These are phyloP conservation scores for Malaclemys terrapin DNA, from an alignment of 2,113 vertebrate species.

Conservation along the genomic window DNA sequence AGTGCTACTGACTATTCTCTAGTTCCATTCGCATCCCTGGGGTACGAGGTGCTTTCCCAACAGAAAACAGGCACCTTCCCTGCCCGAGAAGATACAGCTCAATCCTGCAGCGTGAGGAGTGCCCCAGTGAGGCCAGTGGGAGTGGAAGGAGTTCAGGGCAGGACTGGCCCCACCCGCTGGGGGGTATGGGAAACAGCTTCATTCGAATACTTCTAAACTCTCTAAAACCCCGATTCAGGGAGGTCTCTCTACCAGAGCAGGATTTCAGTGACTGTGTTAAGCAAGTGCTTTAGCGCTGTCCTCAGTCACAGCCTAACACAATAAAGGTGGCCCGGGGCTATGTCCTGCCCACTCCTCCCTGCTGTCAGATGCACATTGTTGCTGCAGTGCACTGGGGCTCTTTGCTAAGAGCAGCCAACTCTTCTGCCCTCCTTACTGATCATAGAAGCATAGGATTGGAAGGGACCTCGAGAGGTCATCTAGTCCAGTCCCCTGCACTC, in stretches of 20 bases:
- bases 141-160: neutral
- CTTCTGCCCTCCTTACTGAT: neutral
- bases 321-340: neutral
- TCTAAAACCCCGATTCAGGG: constrained; percentile 28
- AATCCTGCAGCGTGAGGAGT: neutral
- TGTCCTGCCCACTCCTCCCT: neutral
- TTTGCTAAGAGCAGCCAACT: neutral
- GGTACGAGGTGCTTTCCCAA: neutral
- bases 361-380: neutral
- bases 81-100: neutral
- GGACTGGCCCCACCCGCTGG: neutral
- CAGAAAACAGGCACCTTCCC: neutral
- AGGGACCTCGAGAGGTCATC: no score
- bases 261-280: no score
- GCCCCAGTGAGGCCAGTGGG: no score
- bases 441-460: no score
- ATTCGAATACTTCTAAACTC: neutral
- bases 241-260: neutral
- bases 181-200: neutral
- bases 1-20: neutral
- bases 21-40: neutral
- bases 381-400: neutral
- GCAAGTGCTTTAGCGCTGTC: neutral
- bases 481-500: no score
- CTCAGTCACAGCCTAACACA: neutral